Conservation (phyloP, 2,888 invertebrate genomes). For the Pegoplata infirma region DNA sequence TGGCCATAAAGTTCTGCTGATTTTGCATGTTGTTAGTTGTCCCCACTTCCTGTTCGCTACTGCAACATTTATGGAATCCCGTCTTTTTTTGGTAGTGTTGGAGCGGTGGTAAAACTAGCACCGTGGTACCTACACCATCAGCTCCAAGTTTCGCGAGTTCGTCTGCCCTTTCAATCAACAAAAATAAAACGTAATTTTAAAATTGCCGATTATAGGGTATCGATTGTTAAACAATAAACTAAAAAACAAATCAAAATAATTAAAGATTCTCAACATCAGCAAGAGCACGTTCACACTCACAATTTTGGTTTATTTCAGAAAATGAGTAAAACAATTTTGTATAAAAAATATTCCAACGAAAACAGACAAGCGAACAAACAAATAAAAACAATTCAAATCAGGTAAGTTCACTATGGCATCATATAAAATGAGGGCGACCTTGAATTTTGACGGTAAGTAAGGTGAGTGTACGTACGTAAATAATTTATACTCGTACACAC, state of each 20-base stretch:
- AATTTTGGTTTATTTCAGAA: conserved; percentile 2
- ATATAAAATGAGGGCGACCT: conserved; percentile 73
- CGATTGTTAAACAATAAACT: no score
- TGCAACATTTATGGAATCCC: no score
- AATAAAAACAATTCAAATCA: conserved; percentile 53
- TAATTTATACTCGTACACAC: not conserved
- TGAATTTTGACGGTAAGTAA: conserved; percentile 69
- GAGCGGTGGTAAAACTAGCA: no score
- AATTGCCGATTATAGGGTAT: conserved; percentile 21
- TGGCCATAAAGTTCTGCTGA: no score
- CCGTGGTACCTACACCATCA: no score
- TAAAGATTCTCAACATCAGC: conserved; percentile 26
- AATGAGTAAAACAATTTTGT: conserved; percentile 18
- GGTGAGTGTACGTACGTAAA: conserved; percentile 37
- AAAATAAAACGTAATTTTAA: no score
- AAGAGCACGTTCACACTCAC: not conserved
- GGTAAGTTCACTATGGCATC: conserved; percentile 51
- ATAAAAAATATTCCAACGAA: not conserved
- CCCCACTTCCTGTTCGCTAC: no score
- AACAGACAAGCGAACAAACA: not conserved
- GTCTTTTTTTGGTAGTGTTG: no score
- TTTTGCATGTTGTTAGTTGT: no score
- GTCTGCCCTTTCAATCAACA: no score
- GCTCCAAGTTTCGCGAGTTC: no score
- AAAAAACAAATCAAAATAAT: conserved; percentile 1